A percentile compares a stretch with the other conserved stretches of the same genome.
Conservation (phyloP, 2,113 vertebrate species). For the Pan paniscus region DNA sequence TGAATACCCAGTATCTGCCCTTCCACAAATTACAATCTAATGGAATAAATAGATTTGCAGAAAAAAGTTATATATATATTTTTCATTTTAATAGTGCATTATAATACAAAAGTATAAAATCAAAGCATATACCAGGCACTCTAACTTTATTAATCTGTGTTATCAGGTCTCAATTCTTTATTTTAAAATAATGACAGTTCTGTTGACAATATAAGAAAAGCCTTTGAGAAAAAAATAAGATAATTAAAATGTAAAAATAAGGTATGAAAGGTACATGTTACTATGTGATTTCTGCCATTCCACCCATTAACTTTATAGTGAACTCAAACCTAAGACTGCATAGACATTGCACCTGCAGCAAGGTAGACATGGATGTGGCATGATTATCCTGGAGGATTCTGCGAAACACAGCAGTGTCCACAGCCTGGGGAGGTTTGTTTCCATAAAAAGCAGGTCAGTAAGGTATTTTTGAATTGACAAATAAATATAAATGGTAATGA, state of each 20-base stretch:
- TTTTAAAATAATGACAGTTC: background rate
- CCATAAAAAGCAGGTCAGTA: background rate
- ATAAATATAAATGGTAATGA: background rate
- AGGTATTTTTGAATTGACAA: background rate
- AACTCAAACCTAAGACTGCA: background rate
- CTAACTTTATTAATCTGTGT: background rate
- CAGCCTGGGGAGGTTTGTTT: background rate
- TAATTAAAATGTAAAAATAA: background rate
- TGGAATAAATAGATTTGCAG: background rate
- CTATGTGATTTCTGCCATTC: background rate
- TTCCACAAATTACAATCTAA: background rate
- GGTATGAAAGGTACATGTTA: background rate
- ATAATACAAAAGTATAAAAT: background rate
- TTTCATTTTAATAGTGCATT: background rate
- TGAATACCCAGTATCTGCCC: fast-evolving
- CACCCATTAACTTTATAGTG: background rate
- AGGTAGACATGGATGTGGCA: background rate
- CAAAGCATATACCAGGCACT: background rate
- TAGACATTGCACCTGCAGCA: fast-evolving
- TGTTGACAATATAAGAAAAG: background rate
- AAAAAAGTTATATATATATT: background rate
- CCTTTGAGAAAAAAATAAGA: background rate
- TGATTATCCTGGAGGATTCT: background rate
- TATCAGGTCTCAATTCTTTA: background rate
- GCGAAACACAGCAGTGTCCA: background rate